Evolutionary conservation across 2,888 invertebrate species (phyloP).

Genomic region (Listrodromus nycthemerus): DNA sequence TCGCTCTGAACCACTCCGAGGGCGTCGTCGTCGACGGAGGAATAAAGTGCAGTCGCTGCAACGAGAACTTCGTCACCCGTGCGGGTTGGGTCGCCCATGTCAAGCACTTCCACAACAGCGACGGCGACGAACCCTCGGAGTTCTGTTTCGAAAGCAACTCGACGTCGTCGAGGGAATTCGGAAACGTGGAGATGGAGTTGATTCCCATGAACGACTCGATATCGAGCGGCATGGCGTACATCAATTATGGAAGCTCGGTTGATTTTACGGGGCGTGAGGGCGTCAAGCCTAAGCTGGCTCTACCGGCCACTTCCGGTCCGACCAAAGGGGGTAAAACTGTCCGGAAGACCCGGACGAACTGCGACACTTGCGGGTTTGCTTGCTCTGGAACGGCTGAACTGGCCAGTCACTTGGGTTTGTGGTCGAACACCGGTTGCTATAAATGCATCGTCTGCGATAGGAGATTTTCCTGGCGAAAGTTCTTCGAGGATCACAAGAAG

Average conservation of each 20-base stretch:
- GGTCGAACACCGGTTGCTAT: constrained; percentile 61
- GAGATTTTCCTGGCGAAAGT: constrained; percentile 52
- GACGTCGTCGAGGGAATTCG: background rate
- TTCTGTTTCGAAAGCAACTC: constrained; percentile 40
- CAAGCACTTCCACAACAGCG: constrained; percentile 68
- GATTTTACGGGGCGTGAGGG: background rate
- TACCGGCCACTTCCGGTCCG: background rate
- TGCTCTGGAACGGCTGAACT: constrained; percentile 51
- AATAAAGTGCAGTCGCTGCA: constrained; percentile 66
- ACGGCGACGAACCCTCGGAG: constrained; percentile 29
- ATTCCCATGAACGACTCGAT: constrained; percentile 26
- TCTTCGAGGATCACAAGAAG: constrained; percentile 49
- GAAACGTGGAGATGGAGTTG: background rate
- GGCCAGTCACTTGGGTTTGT: constrained; percentile 57
- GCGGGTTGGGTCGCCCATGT: constrained; percentile 66
- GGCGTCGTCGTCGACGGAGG: background rate
- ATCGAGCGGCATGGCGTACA: background rate
- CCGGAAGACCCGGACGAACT: constrained; percentile 6
- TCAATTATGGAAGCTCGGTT: background rate
- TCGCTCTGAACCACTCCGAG: constrained; percentile 61
- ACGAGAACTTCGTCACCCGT: constrained; percentile 57
- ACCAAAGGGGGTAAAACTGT: too few species aligned
- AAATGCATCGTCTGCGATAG: constrained; percentile 64
- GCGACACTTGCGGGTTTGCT: constrained; percentile 49
- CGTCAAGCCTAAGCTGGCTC: background rate